phyloP scores from a whole-genome alignment of 1,140 invertebrate species.

The Coelopa frigida region DNA sequence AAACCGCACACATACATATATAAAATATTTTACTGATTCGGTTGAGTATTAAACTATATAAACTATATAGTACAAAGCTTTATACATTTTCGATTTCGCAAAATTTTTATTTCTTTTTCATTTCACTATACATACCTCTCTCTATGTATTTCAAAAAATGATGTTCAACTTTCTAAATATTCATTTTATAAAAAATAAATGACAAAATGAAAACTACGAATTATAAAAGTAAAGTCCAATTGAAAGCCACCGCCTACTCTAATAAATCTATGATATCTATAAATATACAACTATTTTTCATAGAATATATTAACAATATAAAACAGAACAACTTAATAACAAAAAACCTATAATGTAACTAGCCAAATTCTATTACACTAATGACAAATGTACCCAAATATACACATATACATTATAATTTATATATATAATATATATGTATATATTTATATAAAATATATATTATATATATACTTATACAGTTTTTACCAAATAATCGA shows the following conservation, averaged over 20 bases:
- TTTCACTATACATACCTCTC: no score
- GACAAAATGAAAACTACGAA: background rate
- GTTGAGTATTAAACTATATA: background rate
- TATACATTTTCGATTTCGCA: no score
- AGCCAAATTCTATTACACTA: background rate
- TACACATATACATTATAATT: background rate
- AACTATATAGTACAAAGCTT: no score
- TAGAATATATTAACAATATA: background rate
- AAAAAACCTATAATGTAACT: background rate
- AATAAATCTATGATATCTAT: background rate
- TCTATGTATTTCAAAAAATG: no score
- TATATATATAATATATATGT: slow-evolving; percentile 4
- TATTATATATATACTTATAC: slow-evolving; percentile 13
- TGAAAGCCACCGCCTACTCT: slow-evolving; percentile 41
- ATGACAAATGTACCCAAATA: background rate
- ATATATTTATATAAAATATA: slow-evolving; percentile 11
- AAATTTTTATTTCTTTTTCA: no score
- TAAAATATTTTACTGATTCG: no score
- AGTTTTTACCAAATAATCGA: no score
- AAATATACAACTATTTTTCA: background rate
- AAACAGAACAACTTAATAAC: background rate
- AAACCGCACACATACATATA: no score
- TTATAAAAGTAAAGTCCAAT: slow-evolving; percentile 26
- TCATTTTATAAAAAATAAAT: slow-evolving; percentile 3
- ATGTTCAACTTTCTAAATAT: no score